Evolutionary conservation across 2,888 invertebrate genomes (phyloP), one percentile per base, ranked within the genome.

Genomic region (Phlogophora meticulosa): DNA sequence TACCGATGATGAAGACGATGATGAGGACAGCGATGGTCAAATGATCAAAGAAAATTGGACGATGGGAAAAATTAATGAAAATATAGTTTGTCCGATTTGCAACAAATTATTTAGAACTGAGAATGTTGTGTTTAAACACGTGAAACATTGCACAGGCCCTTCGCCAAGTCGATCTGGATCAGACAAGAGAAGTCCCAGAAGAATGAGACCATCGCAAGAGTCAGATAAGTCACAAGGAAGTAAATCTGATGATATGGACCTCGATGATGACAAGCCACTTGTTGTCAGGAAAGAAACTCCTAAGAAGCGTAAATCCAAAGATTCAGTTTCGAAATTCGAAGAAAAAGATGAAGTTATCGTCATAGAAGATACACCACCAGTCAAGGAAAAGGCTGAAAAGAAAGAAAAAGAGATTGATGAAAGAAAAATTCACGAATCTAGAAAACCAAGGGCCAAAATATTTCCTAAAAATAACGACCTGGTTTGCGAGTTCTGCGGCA

Each of bases 1-100:
- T 22, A 86, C 85, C 3, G 86, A 86, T 38, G 90, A 89, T 38
- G 91, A 70, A 24, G 76, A 72, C 17, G 69, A 92, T 48, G 76
- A 71, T 10, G 69, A 91, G 42, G 91, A 92, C 38, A 89, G 87
- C 36, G 93, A 91, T 52, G 90, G 89, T 36, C 92, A 87, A 83
- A 87, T 92, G 10, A 85, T 94, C 7, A 90, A 88, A 84, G 94
- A 94, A 87, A 95, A 95, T 82, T 95, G 95, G 95, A 95, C 95
- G 2, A 94, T 95, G 94, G 95, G 95, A n/a, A 95, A 95, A 89
- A 95, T 95, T 49, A 94, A 95, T 82, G 95, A 95, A 81, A 94
- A 95, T 71, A 95, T 96, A 48, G 91, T 95, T 22, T 96, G 96
- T 72, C 96, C 96, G 11, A 95, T 96, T 71, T 96, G 96, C 71